Percentiles rank a stretch among this genome's conserved stretches.
Evolutionary conservation across 1,140 invertebrate genomes (phyloP).

Genomic region (Muscidifurax raptorellus): DNA sequence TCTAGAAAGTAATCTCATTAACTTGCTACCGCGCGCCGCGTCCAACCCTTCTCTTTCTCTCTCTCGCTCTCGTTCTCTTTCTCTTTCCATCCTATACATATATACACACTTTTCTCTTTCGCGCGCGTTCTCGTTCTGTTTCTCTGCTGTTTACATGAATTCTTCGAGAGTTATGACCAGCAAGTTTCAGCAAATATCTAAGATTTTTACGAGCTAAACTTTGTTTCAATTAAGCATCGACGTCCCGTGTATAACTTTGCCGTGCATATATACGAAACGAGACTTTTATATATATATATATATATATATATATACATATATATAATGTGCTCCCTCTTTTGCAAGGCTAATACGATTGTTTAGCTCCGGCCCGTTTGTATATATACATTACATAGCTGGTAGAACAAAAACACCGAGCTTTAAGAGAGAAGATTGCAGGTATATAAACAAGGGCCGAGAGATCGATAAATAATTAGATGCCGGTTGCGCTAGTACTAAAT

Average conservation of each 20-base stretch:
- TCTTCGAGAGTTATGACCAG: constrained; percentile 7
- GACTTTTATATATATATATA: no score
- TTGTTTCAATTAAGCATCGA: neutral
- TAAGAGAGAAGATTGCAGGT: neutral
- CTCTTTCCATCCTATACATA: neutral
- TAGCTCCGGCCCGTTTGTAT: neutral
- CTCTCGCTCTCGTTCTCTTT: constrained; percentile 4
- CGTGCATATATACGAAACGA: no score
- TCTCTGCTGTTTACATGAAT: constrained; percentile 32
- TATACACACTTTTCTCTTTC: neutral
- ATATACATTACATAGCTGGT: neutral
- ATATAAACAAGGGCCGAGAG: neutral
- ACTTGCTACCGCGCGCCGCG: constrained; percentile 57
- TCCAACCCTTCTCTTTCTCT: constrained; percentile 14
- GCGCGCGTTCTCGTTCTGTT: neutral
- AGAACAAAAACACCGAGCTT: neutral
- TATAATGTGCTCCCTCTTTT: no score
- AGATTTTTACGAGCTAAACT: neutral
- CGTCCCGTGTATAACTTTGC: neutral
- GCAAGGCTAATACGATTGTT: no score
- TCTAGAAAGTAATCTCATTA: constrained; percentile 70
- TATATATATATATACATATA: no score
- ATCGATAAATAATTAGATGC: neutral
- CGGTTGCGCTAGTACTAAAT: neutral
- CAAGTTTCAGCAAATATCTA: constrained; percentile 26